Evolutionary conservation across 2,888 invertebrate genomes (phyloP), one percentile per base, ranked within the genome.

Genomic region (Melanchra persicariae): DNA sequence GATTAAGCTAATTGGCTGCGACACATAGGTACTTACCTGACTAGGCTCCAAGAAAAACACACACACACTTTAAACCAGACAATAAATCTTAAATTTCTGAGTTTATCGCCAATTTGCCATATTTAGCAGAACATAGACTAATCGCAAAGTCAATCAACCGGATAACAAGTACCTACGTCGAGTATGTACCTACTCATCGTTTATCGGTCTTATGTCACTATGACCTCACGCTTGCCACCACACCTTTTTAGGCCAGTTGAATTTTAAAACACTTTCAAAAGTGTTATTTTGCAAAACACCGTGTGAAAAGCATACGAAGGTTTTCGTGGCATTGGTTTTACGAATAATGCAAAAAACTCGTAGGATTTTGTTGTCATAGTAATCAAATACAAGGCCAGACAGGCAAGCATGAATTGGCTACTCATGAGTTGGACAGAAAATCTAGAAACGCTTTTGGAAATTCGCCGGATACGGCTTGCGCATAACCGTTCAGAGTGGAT

Each of bases 141-240:
- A 79, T 75, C 79, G 47, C 30, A 52, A 54, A 66, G 47, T 34
- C 59, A 78, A 81, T 78, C 68, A 68, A 64, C 54, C 47, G 64
- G 64, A 74, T 74, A 64, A 64, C 66, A 47, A 60, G 67, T 34
- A 59, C 34, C 37, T 40, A 47, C n/a, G 10, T 66, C n/a, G 34
- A 60, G 40, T 57, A 73, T 45, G 58, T 73, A 73, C 51, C 68
- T 71, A 79, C 69, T 80, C 82, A 82, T 74, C 76, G 74, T 78
- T 85, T 83, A 82, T 83, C 82, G 62, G 73, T 74, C 61, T 84
- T 83, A 65, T 82, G 83, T 84, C 81, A 85, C 61, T 75, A 78
- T 86, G 86, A 84, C 71, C 83, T 86, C 85, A 83, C 58, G 47
- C 45, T 64, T 55, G 61, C 54, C 40, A 67, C 75, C 86, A 71